Evolutionary conservation across 2,888 invertebrate species (phyloP).

Genomic region (Scaptomyza cyrtandrae): DNA sequence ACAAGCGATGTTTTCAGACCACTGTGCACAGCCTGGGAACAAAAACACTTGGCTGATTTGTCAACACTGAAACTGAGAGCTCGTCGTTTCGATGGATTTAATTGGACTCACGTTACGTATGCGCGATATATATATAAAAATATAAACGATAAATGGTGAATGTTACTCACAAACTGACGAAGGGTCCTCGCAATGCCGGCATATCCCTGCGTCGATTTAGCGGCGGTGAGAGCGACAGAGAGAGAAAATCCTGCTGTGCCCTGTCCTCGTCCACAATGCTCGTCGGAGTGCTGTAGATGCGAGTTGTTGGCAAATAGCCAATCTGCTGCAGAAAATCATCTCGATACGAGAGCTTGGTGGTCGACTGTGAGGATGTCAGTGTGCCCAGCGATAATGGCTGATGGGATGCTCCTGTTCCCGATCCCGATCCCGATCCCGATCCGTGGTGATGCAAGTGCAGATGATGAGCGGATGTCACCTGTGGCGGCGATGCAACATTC

Average conservation of each 20-base stretch:
- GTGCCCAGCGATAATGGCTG: conserved; percentile 68
- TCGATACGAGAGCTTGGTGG: conserved; percentile 83
- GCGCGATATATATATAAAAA: conserved; percentile 9
- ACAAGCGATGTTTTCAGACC: conserved; percentile 2
- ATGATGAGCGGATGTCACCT: conserved; percentile 62
- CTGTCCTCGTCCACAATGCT: conserved; percentile 83
- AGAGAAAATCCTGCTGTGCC: conserved; percentile 84
- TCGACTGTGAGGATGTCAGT: conserved; percentile 81
- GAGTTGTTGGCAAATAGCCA: conserved; percentile 83
- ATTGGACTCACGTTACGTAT: conserved; percentile 40
- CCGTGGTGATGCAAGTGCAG: conserved; percentile 74
- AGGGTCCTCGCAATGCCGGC: conserved; percentile 84
- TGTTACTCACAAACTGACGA: conserved; percentile 84
- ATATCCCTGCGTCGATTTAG: conserved; percentile 84
- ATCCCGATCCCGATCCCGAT: conserved; percentile 26
- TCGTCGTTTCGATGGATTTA: conserved; percentile 38
- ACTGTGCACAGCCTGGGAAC: conserved; percentile 55
- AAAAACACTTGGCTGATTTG: conserved; percentile 48
- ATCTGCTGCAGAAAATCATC: conserved; percentile 84
- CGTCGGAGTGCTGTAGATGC: conserved; percentile 82
- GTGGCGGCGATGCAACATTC: conserved; percentile 39
- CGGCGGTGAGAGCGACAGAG: conserved; percentile 84
- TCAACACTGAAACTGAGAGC: conserved; percentile 41
- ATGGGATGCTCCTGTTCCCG: conserved; percentile 31
- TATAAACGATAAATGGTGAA: conserved; percentile 11